phyloP scores from a whole-genome alignment of 2,888 invertebrate genomes.

The Oxyteleia sp. region DNA sequence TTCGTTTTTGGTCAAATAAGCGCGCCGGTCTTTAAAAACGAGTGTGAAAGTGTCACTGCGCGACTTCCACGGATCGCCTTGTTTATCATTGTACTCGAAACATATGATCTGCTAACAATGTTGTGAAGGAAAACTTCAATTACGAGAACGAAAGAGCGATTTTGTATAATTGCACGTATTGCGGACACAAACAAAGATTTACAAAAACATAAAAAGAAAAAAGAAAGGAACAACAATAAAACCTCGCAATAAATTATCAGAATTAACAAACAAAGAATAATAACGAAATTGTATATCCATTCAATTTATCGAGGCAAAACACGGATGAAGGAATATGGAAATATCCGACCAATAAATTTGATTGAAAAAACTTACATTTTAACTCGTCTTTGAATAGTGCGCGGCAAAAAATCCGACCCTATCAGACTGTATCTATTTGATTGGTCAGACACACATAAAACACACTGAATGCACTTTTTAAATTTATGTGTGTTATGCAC shows the following conservation, averaged over 20 bases:
- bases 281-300: not conserved
- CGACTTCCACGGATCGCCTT: slow-evolving; percentile 37
- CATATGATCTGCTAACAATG: not conserved
- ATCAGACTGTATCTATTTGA: slow-evolving; percentile 42
- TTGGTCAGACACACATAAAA: slow-evolving; percentile 47
- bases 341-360: slow-evolving; percentile 27
- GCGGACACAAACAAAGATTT: not conserved
- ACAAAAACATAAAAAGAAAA: too few species aligned
- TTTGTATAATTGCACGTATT: slow-evolving; percentile 3
- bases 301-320: slow-evolving; percentile 11
- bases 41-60: slow-evolving; percentile 48
- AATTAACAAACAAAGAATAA: slow-evolving; percentile 24
- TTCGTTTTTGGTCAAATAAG: slow-evolving; percentile 59
- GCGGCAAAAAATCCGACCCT: slow-evolving; percentile 19
- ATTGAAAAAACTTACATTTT: slow-evolving; percentile 41
- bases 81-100: slow-evolving; percentile 28
- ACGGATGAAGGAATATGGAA: slow-evolving; percentile 1
- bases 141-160: slow-evolving; percentile 12
- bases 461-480: slow-evolving; percentile 38
- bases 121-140: slow-evolving; percentile 17
- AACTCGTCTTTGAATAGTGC: slow-evolving; percentile 49
- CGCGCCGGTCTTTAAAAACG: slow-evolving; percentile 36
- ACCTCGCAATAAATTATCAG: not conserved
- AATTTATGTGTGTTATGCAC: slow-evolving; percentile 57
- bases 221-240: not conserved